These are phyloP conservation scores for Phortica okadai DNA, from an alignment of 2,888 invertebrate genomes.

Conservation along the genomic window DNA sequence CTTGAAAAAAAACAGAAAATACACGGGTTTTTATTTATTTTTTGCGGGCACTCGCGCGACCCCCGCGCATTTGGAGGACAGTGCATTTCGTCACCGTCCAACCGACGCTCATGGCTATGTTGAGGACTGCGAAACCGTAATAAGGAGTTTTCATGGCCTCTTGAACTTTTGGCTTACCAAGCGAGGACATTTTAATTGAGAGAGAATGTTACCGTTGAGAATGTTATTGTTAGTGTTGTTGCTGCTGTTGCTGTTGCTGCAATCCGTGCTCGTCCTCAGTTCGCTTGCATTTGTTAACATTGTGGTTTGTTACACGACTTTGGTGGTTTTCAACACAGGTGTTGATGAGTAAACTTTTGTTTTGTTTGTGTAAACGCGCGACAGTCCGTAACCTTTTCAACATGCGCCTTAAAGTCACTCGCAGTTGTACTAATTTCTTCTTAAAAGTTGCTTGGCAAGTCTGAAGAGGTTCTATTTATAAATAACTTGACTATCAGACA, in stretches of 20 bases:
- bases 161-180: slow-evolving; percentile 70
- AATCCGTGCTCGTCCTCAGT: slow-evolving; percentile 45
- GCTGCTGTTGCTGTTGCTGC: slow-evolving; percentile 59
- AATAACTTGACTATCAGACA: not conserved
- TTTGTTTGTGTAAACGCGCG: slow-evolving; percentile 14
- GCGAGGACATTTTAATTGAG: slow-evolving; percentile 71
- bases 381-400: not conserved
- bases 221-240: slow-evolving; percentile 51
- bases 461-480: not conserved
- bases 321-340: slow-evolving; percentile 53
- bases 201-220: slow-evolving; percentile 48
- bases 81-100: slow-evolving; percentile 15
- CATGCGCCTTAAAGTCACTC: slow-evolving; percentile 12
- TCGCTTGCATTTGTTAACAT: slow-evolving; percentile 12
- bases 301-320: slow-evolving; percentile 1
- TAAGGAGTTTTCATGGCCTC: slow-evolving; percentile 70
- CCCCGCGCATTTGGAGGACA: slow-evolving; percentile 24
- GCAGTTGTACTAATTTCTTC: slow-evolving; percentile 3
- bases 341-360: slow-evolving; percentile 66
- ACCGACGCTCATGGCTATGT: slow-evolving; percentile 39
- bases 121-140: slow-evolving; percentile 61
- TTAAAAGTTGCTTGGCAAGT: not conserved
- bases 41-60: slow-evolving; percentile 57
- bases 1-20: slow-evolving; percentile 69
- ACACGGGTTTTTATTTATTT: slow-evolving; percentile 49